Base-by-base conservation (phyloP, 1,140 invertebrate genomes). In the Drosophila grimshawi region DNA sequence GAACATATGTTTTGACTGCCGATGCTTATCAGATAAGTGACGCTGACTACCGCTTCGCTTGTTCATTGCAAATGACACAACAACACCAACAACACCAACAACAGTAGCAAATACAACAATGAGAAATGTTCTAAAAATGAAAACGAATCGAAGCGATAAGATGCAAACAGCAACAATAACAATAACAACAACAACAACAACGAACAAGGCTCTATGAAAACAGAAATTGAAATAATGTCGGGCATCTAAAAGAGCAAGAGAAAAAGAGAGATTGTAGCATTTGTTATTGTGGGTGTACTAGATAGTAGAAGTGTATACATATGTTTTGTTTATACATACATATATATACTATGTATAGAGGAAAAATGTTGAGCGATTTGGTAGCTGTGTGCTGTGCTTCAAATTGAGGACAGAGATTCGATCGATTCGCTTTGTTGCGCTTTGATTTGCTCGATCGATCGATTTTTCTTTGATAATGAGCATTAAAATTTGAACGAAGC, bases 1-100 rank as follows among this genome's bases (percentile, higher is more conserved):
- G 27, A 74, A 74, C 71, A 74, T 74, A 63, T 74, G 71, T 74
- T 74, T 63, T 74, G 45, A 11, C 57, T 62, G 30, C 6, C 65
- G 71, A 74, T 74, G 65, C 65, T 69, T 74, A 74, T 74, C 71
- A 69, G 71, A 57, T 74, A 74, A 69, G 57, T 62, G 65, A 69
- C 69, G 52, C 62, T 27, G 51, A 56, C 60, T 39, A 46, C 8
- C 29, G 19, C 19, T 19, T 19, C n/a, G 33, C 65, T 19, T 60
- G 55, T 57, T 68, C 52, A 62, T 32, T 39, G 49, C 27, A 33
- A 33, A 30, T 45, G 19, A 19, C 19, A 19, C 19, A 60, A 35
- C 48, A 68, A 35, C 56, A 37, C 27, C 10, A 11, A 3, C 19
- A 45, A 53, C 29, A 39, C 52, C 19, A 39, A 27, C 55, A 59